Base-by-base conservation (phyloP, 64 coral and sea anemone species). In the Dendronephthya gigantea region DNA sequence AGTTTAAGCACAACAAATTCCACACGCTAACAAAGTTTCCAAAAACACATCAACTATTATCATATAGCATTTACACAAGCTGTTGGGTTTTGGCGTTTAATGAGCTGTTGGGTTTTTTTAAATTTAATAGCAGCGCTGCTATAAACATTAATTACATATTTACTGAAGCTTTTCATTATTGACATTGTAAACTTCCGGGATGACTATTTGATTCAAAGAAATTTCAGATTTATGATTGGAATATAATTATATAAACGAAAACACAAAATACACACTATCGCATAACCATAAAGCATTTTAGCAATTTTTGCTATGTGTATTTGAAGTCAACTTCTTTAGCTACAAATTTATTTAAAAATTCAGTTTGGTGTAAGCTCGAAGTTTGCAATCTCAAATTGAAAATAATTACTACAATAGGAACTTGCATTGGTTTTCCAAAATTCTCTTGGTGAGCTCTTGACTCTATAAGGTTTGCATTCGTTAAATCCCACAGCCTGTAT, bases 401-500 rank as follows among this genome's bases (percentile, higher is more conserved):
- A 62, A n/a, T n/a, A n/a, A n/a, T n/a, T n/a, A n/a, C n/a, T n/a
- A n/a, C 55, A 22, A 7, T 23, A 62, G 19, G 55, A 62, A 23
- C 55, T 62, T 62, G 55, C 55, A 62, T 62, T 62, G 17, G 19
- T 27, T 1, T 62, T n/a, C n/a, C n/a, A n/a, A n/a, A n/a, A n/a
- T n/a, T n/a, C n/a, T n/a, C n/a, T n/a, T n/a, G n/a, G n/a, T n/a
- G n/a, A n/a, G n/a, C n/a, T n/a, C n/a, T n/a, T n/a, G n/a, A 75
- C 22, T 38, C 88, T 62, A 83, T 23, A 1, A 89, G 23, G 32
- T 89, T 89, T 33, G 41, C 29, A 10, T 47, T 39, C 12, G 39
- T 28, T 14, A 89, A 22, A 69, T 68, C 79, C 25, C 88, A 37
- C 37, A 83, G 56, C 49, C 82, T 76, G 30, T 89, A 89, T 37